Conservation (phyloP, 92 coral and sea anemone species). For the Scolanthus callimorphus region DNA sequence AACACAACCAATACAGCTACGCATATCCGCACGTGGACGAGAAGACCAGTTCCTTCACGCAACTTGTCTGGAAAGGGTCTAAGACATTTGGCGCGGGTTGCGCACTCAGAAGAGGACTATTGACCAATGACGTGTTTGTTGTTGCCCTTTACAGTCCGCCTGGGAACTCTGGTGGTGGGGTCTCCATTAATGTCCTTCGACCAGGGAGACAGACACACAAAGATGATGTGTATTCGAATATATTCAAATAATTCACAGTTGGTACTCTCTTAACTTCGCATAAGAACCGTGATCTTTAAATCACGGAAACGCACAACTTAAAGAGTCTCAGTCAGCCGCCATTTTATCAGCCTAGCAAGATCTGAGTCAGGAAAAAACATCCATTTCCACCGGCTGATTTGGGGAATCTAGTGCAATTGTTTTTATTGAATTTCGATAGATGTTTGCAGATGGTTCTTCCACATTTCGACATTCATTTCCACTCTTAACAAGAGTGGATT, state of each 20-base stretch:
- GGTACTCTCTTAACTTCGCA: conserved; percentile 17
- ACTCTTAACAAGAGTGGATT: too few relatives aligned
- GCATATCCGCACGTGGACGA: conserved; percentile 81
- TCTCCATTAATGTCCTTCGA: conserved; percentile 70
- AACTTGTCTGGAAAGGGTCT: conserved; percentile 78
- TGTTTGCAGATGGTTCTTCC: too few relatives aligned
- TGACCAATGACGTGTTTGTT: conserved; percentile 85
- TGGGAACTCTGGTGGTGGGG: conserved; percentile 68
- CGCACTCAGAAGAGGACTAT: conserved; percentile 74
- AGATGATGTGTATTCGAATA: conserved; percentile 66
- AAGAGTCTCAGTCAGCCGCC: too few relatives aligned
- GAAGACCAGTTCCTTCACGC: conserved; percentile 87
- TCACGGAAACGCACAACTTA: too few relatives aligned
- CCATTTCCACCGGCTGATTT: too few relatives aligned
- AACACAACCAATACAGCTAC: conserved; percentile 74
- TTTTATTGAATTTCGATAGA: too few relatives aligned
- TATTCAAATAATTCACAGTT: conserved; percentile 23
- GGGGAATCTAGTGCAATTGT: too few relatives aligned
- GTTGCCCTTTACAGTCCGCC: conserved; percentile 97
- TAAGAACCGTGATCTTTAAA: too few relatives aligned
- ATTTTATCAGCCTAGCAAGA: too few relatives aligned
- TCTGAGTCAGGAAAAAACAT: too few relatives aligned
- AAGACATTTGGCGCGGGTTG: conserved; percentile 82
- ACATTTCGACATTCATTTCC: too few relatives aligned
- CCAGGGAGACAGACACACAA: conserved; percentile 60